Percentiles rank a stretch among this genome's conserved stretches.
Conservation (phyloP, 2,113 vertebrate genomes). For the Talpa occidentalis region DNA sequence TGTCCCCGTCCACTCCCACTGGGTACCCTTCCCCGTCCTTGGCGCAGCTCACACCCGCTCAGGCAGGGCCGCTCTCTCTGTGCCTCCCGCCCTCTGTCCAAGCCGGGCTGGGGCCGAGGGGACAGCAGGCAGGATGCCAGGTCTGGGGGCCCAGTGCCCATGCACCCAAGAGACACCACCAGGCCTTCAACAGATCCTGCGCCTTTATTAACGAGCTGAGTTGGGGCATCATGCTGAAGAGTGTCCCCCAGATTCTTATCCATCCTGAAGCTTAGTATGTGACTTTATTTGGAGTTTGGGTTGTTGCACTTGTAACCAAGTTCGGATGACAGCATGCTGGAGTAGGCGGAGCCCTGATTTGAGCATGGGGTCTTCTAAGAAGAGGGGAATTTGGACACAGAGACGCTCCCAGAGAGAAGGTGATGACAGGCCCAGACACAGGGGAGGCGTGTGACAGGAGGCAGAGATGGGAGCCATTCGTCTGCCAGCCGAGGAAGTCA, state of each 20-base stretch:
- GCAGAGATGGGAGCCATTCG: rapidly evolving
- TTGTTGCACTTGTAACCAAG: background rate
- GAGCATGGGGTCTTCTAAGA: background rate
- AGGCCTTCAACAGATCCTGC: background rate
- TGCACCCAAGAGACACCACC: rapidly evolving
- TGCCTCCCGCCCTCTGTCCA: background rate
- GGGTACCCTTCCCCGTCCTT: slow-evolving; percentile 55
- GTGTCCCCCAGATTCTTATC: background rate
- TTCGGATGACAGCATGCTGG: background rate
- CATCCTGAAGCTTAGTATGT: background rate
- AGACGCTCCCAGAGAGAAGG: background rate
- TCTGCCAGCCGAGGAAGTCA: rapidly evolving
- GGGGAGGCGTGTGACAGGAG: background rate
- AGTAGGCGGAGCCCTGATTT: background rate
- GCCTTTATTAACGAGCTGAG: too few species aligned
- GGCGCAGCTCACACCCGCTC: background rate
- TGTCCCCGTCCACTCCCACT: background rate
- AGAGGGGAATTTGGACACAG: background rate
- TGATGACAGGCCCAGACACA: rapidly evolving
- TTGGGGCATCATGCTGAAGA: background rate
- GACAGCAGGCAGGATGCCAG: background rate
- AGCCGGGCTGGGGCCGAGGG: background rate
- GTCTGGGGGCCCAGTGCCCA: background rate
- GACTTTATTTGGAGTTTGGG: background rate
- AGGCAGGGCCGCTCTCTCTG: background rate